Evolutionary conservation across 1,140 invertebrate species (phyloP), one percentile per base, ranked within the genome.

Genomic region (Leptopilina clavipes): DNA sequence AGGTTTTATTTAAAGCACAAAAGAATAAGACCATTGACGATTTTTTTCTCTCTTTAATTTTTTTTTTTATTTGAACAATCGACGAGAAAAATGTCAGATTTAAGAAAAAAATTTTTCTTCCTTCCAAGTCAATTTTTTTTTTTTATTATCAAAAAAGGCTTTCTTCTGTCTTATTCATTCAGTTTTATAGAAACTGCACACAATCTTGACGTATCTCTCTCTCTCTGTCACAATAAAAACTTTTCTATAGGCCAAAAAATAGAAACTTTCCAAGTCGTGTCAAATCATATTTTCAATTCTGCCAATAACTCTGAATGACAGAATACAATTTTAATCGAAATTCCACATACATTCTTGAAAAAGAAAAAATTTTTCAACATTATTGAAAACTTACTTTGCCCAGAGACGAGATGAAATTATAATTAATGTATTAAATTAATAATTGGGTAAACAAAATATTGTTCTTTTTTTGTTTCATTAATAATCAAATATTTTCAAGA

Each of bases 1-100:
- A 65, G 59, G 22, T 37, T 65, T 52, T n/a, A 52, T 52, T 52
- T 65, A 22, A 65, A 12, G 22, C 8, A 25, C 22, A 59, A 2
- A 65, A 65, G 59, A 31, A 25, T 65, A 22, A 65, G 22, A 7
- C 59, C 22, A 65, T 65, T 65, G 56, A 31, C 22, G 14, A 65
- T 31, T 65, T 40, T 40, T 40, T 40, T 40, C 8, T 40, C 9
- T 40, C n/a, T n/a, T n/a, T n/a, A n/a, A n/a, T n/a, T n/a, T n/a
- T 40, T 40, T 6, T 40, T 40, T 40, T 40, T 40, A 31, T 22
- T 65, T 31, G 19, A 52, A 65, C 14, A 25, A 19, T 65, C 56
- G 11, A 25, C 12, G 3, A 31, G 56, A 65, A 65, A 65, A 65
- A 65, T 31, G 56, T 31, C 9, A 19, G 6, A 25, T 65, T 31